A percentile compares a stretch with the other conserved stretches of the same genome.
Evolutionary conservation across 2,113 vertebrate genomes (phyloP).

Genomic region (Plectropomus leopardus): DNA sequence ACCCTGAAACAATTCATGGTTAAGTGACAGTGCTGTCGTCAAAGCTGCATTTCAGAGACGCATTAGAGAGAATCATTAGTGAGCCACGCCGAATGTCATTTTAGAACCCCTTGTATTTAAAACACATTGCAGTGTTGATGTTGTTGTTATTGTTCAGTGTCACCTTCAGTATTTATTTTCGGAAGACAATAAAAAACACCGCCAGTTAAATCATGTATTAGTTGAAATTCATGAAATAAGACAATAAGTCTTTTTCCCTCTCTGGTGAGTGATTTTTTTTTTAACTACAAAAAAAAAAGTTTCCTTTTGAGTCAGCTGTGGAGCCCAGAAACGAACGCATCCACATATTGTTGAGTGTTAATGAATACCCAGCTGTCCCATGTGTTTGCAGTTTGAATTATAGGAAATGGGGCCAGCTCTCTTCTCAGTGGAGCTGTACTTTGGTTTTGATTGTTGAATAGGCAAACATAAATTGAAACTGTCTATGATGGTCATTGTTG

Average conservation of each 20-base stretch:
- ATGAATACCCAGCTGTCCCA: slow-evolving; percentile 49
- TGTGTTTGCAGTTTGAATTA: slow-evolving; percentile 41
- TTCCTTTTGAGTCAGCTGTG: slow-evolving; percentile 3
- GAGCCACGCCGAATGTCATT: slow-evolving; percentile 56
- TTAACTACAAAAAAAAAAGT: background rate
- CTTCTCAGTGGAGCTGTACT: slow-evolving; percentile 31
- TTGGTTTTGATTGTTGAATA: slow-evolving; percentile 25
- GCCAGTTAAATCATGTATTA: slow-evolving; percentile 6
- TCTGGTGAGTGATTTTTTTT: slow-evolving; percentile 17
- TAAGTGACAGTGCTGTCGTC: slow-evolving; percentile 60
- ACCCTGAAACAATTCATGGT: slow-evolving; percentile 69
- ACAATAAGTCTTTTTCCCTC: background rate
- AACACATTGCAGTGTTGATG: slow-evolving; percentile 31
- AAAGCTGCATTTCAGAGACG: slow-evolving; percentile 50
- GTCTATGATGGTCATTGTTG: slow-evolving; percentile 1
- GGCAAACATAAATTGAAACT: slow-evolving; percentile 25
- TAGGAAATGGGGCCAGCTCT: slow-evolving; percentile 43
- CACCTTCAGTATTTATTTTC: slow-evolving; percentile 21
- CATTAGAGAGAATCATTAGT: slow-evolving; percentile 69
- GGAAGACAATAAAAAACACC: slow-evolving; percentile 17
- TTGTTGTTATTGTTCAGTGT: slow-evolving; percentile 36
- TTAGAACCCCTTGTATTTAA: slow-evolving; percentile 31
- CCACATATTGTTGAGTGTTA: slow-evolving; percentile 33
- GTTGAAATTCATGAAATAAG: slow-evolving; percentile 10
- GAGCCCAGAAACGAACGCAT: background rate